phyloP scores from a whole-genome alignment of 2,113 vertebrate species.

The Apaloderma vittatum region DNA sequence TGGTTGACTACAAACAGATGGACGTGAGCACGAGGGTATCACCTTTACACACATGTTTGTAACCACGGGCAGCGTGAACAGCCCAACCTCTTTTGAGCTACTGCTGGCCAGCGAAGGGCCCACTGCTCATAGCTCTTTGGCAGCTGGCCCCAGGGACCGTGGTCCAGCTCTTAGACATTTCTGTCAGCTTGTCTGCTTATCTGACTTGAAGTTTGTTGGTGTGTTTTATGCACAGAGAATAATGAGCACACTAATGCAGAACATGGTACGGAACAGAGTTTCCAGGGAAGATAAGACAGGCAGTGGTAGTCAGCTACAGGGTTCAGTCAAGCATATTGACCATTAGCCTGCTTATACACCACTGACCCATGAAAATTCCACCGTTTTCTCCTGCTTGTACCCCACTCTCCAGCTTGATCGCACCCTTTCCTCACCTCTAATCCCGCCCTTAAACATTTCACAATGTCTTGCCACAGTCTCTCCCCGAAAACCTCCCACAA shows the following conservation, averaged over 20 bases:
- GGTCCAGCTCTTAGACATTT: not conserved
- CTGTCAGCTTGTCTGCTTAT: not conserved
- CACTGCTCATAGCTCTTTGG: not conserved
- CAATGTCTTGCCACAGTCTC: not conserved
- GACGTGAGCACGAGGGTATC: not conserved
- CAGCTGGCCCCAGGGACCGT: not conserved
- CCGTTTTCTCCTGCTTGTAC: not conserved
- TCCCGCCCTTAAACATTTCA: not conserved
- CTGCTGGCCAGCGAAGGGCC: not conserved
- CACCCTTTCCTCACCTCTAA: not conserved
- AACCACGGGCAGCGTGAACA: accelerated
- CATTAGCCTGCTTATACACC: not conserved
- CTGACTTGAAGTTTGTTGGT: not conserved
- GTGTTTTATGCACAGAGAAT: not conserved
- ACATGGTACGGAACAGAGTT: not conserved
- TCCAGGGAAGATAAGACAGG: not conserved
- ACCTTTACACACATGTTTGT: not conserved
- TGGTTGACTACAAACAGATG: not conserved
- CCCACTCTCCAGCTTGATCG: not conserved
- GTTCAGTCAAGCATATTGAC: not conserved
- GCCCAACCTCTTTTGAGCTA: not conserved
- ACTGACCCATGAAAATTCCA: not conserved
- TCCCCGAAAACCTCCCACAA: not conserved
- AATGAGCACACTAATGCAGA: not conserved
- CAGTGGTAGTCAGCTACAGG: not conserved